phyloP scores from a whole-genome alignment of 2,888 invertebrate genomes.

The Pomacea canaliculata region DNA sequence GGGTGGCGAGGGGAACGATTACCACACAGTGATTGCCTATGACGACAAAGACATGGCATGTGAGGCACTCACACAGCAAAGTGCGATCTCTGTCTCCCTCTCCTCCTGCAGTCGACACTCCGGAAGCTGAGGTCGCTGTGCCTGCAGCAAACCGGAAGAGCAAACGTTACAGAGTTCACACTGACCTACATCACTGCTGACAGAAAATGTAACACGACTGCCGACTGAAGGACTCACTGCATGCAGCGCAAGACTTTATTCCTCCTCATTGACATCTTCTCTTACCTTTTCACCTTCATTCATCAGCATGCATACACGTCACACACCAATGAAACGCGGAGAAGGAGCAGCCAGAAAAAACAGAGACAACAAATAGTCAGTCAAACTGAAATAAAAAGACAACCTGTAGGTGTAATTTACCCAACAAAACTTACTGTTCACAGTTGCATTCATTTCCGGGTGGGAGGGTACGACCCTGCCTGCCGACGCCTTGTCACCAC shows the following conservation, averaged over 20 bases:
- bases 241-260: too few relatives aligned
- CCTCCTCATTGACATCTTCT: too few relatives aligned
- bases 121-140: constrained; percentile 22
- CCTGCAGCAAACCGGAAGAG: constrained; percentile 18
- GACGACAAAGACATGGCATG: background rate
- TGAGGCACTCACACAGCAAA: constrained; percentile 12
- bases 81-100: constrained; percentile 5
- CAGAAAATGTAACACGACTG: too few relatives aligned
- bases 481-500: too few relatives aligned
- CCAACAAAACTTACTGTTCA: too few relatives aligned
- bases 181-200: too few relatives aligned
- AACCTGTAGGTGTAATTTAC: background rate
- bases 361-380: background rate
- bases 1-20: too few relatives aligned
- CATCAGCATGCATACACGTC: background rate
- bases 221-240: too few relatives aligned
- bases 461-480: too few relatives aligned
- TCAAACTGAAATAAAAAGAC: background rate
- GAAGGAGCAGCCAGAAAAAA: background rate
- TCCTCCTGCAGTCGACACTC: constrained; percentile 2
- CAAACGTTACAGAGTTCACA: too few relatives aligned
- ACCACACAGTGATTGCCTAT: too few relatives aligned
- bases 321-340: background rate
- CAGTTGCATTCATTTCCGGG: too few relatives aligned
- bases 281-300: background rate